phyloP scores from a whole-genome alignment of 2,113 vertebrate genomes.

The Myotis davidii region DNA sequence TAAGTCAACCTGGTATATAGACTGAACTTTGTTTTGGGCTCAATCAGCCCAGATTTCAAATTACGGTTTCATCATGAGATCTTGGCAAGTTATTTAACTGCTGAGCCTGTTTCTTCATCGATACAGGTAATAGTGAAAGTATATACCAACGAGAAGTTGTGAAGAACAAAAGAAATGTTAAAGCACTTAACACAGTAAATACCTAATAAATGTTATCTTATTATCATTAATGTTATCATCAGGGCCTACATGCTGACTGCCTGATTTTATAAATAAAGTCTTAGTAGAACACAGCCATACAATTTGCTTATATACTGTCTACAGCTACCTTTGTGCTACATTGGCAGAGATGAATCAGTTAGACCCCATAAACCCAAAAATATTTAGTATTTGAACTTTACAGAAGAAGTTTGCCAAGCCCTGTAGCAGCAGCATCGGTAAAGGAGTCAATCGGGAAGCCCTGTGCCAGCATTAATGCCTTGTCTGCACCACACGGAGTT shows the following conservation, averaged over 20 bases:
- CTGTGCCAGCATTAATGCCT: not conserved
- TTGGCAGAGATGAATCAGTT: not conserved
- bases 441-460: not conserved
- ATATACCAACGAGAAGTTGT: not conserved
- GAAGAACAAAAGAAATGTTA: not conserved
- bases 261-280: not conserved
- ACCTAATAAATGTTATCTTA: not conserved
- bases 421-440: not conserved
- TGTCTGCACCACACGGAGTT: not conserved
- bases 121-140: not conserved
- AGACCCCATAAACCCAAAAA: not conserved
- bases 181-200: not conserved
- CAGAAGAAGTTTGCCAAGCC: not conserved
- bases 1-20: not conserved
- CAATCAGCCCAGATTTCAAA: not conserved
- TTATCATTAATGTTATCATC: not conserved
- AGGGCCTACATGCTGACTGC: not conserved
- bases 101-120: not conserved
- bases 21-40: not conserved
- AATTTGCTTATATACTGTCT: not conserved
- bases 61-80: not conserved
- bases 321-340: not conserved
- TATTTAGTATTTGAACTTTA: not conserved
- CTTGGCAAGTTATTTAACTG: not conserved
- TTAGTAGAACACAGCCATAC: not conserved